Base-by-base conservation (phyloP, 2,113 vertebrate species). In the Cheilinus undulatus region DNA sequence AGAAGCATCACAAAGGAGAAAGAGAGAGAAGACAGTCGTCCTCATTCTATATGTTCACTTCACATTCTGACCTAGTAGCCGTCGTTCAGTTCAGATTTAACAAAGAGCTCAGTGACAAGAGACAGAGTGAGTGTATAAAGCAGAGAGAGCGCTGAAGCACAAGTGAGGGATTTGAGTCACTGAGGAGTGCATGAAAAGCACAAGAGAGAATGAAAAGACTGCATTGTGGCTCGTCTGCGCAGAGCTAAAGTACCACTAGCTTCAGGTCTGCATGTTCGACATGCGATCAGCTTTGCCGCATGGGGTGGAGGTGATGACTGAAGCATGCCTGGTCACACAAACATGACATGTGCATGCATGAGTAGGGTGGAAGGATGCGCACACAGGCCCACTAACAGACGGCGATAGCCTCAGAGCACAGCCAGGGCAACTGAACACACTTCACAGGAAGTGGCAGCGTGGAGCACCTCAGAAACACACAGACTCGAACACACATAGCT, bases 81-180 rank as follows among this genome's bases (percentile, higher is more conserved):
- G 79, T 85, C 73, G 74, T 76, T 58, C 66, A 54, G 54, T 54
- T 49, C 63, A 62, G 56, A 60, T 50, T 49, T 78, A 84, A 88
- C 79, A 86, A 88, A 83, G 74, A 69, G 69, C 61, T 70, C 76
- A 79, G 78, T 81, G 84, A 91, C 80, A 78, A 80, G 30, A 78
- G 1, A 75, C 60, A 62, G 67, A 76, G 76, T 52, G 34, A 86
- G 65, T 69, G 64, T 56, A 67, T 76, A 12, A 70, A 71, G 56
- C 28, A 26, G 63, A 49, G 52, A 26, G 52, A 46, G 75, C 42
- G 46, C 30, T 51, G 62, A 61, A 70, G 73, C 69, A 54, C 69
- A 68, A 76, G 76, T 62, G 59, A 82, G 70, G 68, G 64, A 84
- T 69, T 73, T 2, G 1, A 75, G 70, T 77, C 83, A 73, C 73